These are phyloP conservation scores for Agelaius tricolor DNA, from an alignment of 2,113 vertebrate genomes.

Conservation along the genomic window DNA sequence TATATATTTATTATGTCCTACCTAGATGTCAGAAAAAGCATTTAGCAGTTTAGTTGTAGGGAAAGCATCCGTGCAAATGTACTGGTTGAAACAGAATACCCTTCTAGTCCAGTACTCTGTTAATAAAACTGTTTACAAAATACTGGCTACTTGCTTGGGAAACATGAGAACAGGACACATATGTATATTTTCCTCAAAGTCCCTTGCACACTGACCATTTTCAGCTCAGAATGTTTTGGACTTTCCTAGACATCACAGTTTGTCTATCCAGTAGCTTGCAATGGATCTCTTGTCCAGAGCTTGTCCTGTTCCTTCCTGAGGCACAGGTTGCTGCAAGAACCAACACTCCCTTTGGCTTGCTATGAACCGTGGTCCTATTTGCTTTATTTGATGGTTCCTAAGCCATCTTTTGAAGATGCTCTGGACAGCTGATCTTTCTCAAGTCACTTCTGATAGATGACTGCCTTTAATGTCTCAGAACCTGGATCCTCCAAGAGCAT, in stretches of 20 bases:
- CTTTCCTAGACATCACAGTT: background rate
- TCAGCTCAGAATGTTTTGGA: background rate
- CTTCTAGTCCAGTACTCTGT: background rate
- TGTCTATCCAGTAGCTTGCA: background rate
- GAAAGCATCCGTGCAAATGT: background rate
- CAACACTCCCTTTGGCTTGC: background rate
- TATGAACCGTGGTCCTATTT: background rate
- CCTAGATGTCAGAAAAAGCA: background rate
- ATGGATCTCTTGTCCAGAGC: background rate
- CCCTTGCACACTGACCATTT: background rate
- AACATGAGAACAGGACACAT: background rate
- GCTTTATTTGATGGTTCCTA: background rate
- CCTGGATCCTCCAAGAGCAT: background rate
- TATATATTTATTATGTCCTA: background rate
- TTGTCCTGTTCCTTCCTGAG: background rate
- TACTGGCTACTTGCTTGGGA: background rate
- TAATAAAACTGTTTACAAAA: background rate
- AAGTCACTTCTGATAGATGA: background rate
- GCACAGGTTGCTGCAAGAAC: background rate
- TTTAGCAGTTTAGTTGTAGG: background rate
- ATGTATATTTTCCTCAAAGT: background rate
- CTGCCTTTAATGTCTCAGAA: background rate
- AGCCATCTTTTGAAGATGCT: background rate
- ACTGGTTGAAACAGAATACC: background rate
- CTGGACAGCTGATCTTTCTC: background rate